Conservation (phyloP, 2,888 invertebrate genomes). For the Leucophora obtusa region DNA sequence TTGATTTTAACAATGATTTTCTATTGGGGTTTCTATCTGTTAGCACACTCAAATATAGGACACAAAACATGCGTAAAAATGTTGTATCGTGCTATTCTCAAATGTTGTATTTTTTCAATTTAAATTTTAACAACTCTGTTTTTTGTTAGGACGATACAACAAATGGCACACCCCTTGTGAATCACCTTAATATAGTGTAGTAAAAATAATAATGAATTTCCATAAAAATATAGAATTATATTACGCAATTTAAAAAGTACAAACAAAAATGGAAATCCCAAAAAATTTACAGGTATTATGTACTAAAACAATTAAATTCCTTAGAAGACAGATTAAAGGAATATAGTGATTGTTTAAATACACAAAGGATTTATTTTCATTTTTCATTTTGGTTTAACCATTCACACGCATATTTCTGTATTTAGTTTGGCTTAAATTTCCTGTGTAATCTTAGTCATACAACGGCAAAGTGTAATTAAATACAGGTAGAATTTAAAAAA, state of each 20-base stretch:
- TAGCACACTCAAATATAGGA: too few relatives aligned
- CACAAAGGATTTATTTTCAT: conserved; percentile 24
- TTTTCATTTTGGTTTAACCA: not conserved
- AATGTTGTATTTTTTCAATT: too few relatives aligned
- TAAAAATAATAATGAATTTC: not conserved
- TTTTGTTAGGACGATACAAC: too few relatives aligned
- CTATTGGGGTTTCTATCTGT: too few relatives aligned
- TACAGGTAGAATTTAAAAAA: conserved; percentile 20
- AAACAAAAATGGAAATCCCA: conserved; percentile 3
- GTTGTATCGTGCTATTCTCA: too few relatives aligned
- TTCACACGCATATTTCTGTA: conserved; percentile 9
- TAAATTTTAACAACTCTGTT: too few relatives aligned
- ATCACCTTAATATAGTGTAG: too few relatives aligned
- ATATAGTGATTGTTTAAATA: not conserved
- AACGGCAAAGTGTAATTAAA: conserved; percentile 16
- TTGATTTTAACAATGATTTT: too few relatives aligned
- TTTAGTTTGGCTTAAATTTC: conserved; percentile 5
- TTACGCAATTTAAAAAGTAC: conserved; percentile 7
- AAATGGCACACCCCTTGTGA: too few relatives aligned
- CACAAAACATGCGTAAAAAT: too few relatives aligned
- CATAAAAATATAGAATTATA: not conserved
- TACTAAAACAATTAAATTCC: conserved; percentile 18
- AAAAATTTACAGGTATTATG: not conserved
- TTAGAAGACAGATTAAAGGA: conserved; percentile 15
- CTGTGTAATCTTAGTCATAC: not conserved